Evolutionary conservation across 2,888 invertebrate species (phyloP), one percentile per base, ranked within the genome.

Genomic region (Zygothrica quintamaculata): DNA sequence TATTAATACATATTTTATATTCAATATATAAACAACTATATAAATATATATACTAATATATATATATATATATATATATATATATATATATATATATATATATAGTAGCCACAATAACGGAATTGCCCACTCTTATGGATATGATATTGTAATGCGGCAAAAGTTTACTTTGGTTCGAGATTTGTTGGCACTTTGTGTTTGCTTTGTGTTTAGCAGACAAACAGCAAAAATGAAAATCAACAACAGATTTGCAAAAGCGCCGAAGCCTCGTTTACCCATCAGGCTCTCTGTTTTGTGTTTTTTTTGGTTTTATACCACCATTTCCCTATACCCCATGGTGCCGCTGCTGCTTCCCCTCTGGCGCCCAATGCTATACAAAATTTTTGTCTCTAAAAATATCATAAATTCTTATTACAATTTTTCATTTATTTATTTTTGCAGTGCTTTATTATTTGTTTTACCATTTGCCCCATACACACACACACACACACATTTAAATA

Each of bases 191-290:
- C 47, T 58, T 75, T 72, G 64, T 79, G 78, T 80, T 80, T 84
- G 67, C 67, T 81, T 84, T 84, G 79, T 77, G 78, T 80, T 80
- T 80, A 80, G 79, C 85, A 80, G 79, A 78, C 85, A 80, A 80
- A 80, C 85, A 80, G 79, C 73, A 77, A 78, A 81, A 80, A 79
- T 80, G 82, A 81, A 84, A 84, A 84, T 74, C 79, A 81, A 80
- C 85, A 80, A 77, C 82, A 81, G 78, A 81, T 81, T 84, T 84
- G 56, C 53, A 57, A 52, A 51, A 65, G 71, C 71, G 58, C 51
- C 46, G 51, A 60, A 56, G 70, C 53, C 52, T 62, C 67, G 56
- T 53, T 56, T 52, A 59, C 43, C 31, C 43, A 9, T 25, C 29
- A n/a, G 9, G 11, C 22, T 9, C 25, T 11, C 8, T 31, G n/a